These are phyloP conservation scores for Synaphobranchus kaupii DNA, from an alignment of 2,797 vertebrate genomes.

Conservation along the genomic window DNA sequence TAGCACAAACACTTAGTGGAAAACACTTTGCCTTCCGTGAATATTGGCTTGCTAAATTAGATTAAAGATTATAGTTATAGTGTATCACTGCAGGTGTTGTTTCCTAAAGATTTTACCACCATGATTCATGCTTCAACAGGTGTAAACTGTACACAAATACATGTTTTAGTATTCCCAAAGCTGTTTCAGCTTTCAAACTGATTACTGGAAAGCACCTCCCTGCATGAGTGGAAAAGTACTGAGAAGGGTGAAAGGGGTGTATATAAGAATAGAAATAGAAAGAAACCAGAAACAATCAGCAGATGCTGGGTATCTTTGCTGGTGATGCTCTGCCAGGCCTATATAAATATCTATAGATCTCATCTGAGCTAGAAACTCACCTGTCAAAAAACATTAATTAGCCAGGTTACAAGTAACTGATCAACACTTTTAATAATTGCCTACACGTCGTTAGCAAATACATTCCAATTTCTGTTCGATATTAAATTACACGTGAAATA, in stretches of 20 bases:
- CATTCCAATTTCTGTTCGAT: background rate
- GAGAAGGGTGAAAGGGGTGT: too few relatives aligned
- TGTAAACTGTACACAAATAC: background rate
- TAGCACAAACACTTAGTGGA: background rate
- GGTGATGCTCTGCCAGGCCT: too few relatives aligned
- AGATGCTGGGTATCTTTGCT: too few relatives aligned
- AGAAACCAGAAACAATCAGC: too few relatives aligned
- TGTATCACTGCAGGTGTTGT: background rate
- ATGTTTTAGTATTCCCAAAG: background rate
- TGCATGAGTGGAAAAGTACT: too few relatives aligned
- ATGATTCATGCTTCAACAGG: background rate
- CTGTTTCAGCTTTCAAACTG: slow-evolving; percentile 19
- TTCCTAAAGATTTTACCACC: background rate
- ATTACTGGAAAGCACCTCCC: slow-evolving; percentile 14
- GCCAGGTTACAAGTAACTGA: background rate
- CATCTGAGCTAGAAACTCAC: background rate
- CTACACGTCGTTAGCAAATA: background rate
- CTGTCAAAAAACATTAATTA: background rate
- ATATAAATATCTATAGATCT: background rate
- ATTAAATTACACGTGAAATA: background rate
- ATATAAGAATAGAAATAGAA: too few relatives aligned
- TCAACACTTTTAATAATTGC: background rate
- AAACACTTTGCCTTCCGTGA: background rate
- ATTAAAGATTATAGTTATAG: background rate
- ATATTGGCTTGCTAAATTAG: background rate